Conservation (phyloP, 2,797 vertebrate genomes). For the Darevskia mixta region DNA sequence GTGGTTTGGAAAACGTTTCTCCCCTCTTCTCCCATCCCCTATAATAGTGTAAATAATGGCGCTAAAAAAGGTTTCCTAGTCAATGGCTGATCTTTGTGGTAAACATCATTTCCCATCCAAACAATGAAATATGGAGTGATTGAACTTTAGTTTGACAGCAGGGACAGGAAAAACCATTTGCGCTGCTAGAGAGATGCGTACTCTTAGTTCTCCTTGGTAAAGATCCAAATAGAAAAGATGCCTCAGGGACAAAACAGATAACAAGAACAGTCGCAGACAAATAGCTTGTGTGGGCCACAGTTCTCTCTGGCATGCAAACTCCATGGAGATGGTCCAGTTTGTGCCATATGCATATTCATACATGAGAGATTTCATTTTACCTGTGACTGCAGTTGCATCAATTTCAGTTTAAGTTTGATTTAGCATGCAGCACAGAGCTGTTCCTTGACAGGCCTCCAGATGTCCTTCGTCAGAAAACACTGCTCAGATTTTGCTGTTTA, state of each 20-base stretch:
- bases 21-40: neutral
- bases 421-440: neutral
- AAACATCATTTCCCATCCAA: conserved; percentile 3
- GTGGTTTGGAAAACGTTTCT: neutral
- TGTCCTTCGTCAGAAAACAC: conserved; percentile 24
- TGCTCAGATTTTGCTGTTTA: conserved; percentile 18
- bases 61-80: conserved; percentile 9
- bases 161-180: neutral
- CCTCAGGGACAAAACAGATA: neutral
- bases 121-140: conserved; percentile 16
- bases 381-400: neutral
- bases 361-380: neutral
- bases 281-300: neutral
- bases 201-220: neutral
- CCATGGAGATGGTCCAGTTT: neutral
- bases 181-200: neutral
- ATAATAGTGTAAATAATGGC: conserved; percentile 20
- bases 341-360: neutral
- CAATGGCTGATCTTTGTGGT: conserved; percentile 20
- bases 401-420: neutral
- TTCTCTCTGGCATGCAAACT: neutral
- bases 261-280: neutral
- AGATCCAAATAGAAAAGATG: neutral
- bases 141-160: neutral
- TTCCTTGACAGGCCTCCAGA: conserved; percentile 8